phyloP scores from a whole-genome alignment of 2,888 invertebrate genomes.

The Cerastis rubricosa region DNA sequence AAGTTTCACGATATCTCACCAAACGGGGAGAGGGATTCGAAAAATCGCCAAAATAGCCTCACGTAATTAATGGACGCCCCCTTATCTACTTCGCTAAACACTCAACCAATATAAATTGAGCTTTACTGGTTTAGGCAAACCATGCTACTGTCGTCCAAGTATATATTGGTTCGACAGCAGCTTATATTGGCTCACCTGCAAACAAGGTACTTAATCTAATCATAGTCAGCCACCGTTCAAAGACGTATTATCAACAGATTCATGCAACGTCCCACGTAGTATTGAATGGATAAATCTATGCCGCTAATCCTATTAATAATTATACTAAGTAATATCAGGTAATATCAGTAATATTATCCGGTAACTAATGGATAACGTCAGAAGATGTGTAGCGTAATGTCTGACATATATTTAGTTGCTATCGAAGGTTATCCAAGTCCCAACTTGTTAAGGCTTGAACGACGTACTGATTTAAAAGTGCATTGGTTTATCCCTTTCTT shows the following conservation, averaged over 20 bases:
- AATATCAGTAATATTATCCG: not conserved
- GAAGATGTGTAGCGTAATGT: not conserved
- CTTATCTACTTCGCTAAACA: not conserved
- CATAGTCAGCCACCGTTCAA: not conserved
- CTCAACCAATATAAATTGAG: not conserved
- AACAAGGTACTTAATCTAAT: not conserved
- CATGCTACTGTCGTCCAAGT: not conserved
- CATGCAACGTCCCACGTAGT: not conserved
- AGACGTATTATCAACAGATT: not conserved
- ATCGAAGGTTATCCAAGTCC: too few species aligned
- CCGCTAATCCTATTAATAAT: not conserved
- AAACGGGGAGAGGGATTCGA: too few species aligned
- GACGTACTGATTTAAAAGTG: too few species aligned
- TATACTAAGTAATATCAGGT: not conserved
- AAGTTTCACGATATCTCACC: too few species aligned
- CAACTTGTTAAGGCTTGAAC: too few species aligned
- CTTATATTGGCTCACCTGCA: not conserved
- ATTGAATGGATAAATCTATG: not conserved
- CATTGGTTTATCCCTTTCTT: too few species aligned
- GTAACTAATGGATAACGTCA: not conserved
- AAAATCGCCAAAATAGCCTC: too few species aligned
- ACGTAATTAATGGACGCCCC: too few species aligned
- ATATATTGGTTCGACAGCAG: not conserved
- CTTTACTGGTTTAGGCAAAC: not conserved
- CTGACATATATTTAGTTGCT: not conserved